Evolutionary conservation across 2,113 vertebrate species (phyloP).

Genomic region (Eira barbara): DNA sequence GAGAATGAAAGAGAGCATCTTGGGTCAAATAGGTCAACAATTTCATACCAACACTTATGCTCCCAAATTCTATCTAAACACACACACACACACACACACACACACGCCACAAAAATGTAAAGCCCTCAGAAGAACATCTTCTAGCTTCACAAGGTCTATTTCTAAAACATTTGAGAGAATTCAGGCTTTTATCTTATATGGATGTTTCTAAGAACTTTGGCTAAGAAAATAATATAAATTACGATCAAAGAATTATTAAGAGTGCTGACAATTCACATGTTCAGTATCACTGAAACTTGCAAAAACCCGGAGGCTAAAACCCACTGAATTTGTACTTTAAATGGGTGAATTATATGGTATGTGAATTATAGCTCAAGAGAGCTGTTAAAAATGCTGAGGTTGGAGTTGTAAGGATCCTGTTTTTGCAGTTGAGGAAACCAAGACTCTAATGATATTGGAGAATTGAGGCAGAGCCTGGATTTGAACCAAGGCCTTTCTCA

Average conservation of each 20-base stretch:
- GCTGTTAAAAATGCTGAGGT: not conserved
- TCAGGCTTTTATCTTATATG: not conserved
- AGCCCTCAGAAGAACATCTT: not conserved
- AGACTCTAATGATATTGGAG: not conserved
- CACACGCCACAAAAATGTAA: not conserved
- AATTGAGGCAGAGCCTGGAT: not conserved
- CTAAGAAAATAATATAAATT: not conserved
- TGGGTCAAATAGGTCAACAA: not conserved
- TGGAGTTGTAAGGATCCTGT: not conserved
- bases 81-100: not conserved
- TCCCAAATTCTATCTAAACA: not conserved
- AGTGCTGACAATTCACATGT: not conserved
- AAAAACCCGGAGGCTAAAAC: not conserved
- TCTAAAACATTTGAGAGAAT: not conserved
- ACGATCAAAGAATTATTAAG: not conserved
- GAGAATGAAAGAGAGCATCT: not conserved
- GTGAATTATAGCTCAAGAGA: slow-evolving; percentile 12
- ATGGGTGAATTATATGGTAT: not conserved
- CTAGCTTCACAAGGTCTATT: not conserved
- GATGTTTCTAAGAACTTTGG: not conserved
- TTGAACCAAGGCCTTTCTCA: not conserved
- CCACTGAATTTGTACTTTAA: not conserved
- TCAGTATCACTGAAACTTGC: not conserved
- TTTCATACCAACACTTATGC: not conserved
- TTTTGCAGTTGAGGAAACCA: not conserved